phyloP scores from a whole-genome alignment of 2,113 vertebrate genomes.

The Urocynchramus pylzowi region DNA sequence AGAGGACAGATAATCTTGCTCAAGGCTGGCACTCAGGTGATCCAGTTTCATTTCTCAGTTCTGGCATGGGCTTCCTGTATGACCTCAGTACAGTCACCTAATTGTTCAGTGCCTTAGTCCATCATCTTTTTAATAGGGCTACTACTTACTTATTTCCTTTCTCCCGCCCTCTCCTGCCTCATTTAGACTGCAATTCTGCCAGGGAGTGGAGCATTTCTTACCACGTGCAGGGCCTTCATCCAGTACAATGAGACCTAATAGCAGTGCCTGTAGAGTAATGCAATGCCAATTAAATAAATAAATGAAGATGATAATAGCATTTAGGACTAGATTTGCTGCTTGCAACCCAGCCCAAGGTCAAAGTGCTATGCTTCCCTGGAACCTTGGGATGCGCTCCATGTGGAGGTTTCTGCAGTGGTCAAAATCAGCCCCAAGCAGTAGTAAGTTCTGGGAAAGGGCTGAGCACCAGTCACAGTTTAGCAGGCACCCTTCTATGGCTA shows the following conservation, averaged over 20 bases:
- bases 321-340: not conserved
- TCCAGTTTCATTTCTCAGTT: not conserved
- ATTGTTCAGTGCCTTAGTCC: slow-evolving; percentile 39
- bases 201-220: slow-evolving; percentile 24
- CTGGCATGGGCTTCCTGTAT: slow-evolving; percentile 53
- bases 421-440: not conserved
- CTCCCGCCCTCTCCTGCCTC: slow-evolving; percentile 32
- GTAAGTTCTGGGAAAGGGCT: not conserved
- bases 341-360: slow-evolving; percentile 9
- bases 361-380: not conserved
- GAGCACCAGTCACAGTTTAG: rapidly evolving
- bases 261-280: slow-evolving; percentile 9
- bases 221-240: slow-evolving; percentile 30
- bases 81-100: slow-evolving; percentile 48
- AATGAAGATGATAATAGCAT: not conserved
- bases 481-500: not conserved
- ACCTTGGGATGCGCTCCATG: rapidly evolving
- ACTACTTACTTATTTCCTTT: slow-evolving; percentile 55
- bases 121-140: slow-evolving; percentile 51
- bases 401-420: not conserved
- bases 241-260: slow-evolving; percentile 14
- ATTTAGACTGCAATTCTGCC: slow-evolving; percentile 31
- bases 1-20: not conserved
- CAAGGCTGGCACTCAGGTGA: not conserved
- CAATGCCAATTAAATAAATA: slow-evolving; percentile 48